A percentile compares a stretch with the other conserved stretches of the same genome.
phyloP scores from a whole-genome alignment of 2,113 vertebrate species.

The Pterophyllum scalare region DNA sequence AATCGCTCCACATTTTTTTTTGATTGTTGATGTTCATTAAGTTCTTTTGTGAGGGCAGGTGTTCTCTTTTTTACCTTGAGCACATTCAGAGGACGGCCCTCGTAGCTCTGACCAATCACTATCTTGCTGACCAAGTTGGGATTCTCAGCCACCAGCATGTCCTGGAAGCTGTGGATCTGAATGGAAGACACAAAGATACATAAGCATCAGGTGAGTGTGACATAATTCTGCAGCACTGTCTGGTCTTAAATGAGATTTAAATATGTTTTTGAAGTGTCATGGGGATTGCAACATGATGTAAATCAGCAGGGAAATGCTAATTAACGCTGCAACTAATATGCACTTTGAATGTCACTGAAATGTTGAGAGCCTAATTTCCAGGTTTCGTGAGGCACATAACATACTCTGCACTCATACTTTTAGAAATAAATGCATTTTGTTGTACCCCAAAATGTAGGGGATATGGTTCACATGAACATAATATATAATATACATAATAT shows the following conservation, averaged over 20 bases:
- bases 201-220: neutral
- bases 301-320: neutral
- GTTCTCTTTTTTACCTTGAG: conserved; percentile 84
- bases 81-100: conserved; percentile 86
- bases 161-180: conserved; percentile 91
- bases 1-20: neutral
- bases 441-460: neutral
- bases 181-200: neutral
- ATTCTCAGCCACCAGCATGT: conserved; percentile 85
- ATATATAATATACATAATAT: too few relatives aligned
- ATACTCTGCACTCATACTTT: neutral
- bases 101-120: conserved; percentile 87
- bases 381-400: neutral
- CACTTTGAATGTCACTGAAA: conserved; percentile 1
- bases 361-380: neutral
- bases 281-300: neutral
- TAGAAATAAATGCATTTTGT: neutral
- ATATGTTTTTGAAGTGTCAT: neutral
- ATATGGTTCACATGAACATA: neutral
- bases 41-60: neutral
- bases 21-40: neutral
- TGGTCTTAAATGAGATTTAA: neutral
- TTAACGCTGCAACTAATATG: neutral
- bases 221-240: neutral
- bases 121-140: conserved; percentile 87